A percentile compares a stretch with the other conserved stretches of the same genome.
phyloP scores from a whole-genome alignment of 2,888 invertebrate genomes.

The Meandrusa payeni region DNA sequence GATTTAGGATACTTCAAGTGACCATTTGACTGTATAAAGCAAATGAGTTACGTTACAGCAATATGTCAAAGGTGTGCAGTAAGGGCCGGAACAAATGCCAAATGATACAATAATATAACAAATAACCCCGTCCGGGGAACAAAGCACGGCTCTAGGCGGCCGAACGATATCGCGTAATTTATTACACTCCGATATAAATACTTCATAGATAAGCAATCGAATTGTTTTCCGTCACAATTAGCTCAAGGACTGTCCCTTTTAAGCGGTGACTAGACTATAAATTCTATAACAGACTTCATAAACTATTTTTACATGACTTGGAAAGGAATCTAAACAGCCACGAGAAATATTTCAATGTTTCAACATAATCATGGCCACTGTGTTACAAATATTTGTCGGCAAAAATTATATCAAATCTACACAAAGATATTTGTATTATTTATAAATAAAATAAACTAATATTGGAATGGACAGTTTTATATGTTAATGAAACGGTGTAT shows the following conservation, averaged over 20 bases:
- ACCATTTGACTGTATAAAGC: constrained; percentile 27
- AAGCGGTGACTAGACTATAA: constrained; percentile 22
- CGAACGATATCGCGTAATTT: constrained; percentile 42
- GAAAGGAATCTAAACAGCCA: constrained; percentile 21
- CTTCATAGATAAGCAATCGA: constrained; percentile 46
- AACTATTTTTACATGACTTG: constrained; percentile 23
- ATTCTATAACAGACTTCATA: constrained; percentile 19
- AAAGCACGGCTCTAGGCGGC: constrained; percentile 32
- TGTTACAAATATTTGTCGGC: constrained; percentile 36
- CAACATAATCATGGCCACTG: constrained; percentile 18
- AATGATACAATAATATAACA: constrained; percentile 42
- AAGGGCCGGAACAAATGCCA: constrained; percentile 58
- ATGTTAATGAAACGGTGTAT: too few relatives aligned
- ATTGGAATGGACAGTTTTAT: constrained; percentile 13
- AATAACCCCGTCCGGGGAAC: constrained; percentile 35
- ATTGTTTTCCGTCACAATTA: constrained; percentile 41
- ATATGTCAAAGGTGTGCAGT: constrained; percentile 49
- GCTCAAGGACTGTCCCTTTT: constrained; percentile 49
- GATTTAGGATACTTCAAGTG: too few relatives aligned
- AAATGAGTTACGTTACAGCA: constrained; percentile 42
- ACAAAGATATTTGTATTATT: not conserved
- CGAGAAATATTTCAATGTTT: constrained; percentile 17
- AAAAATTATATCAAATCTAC: constrained; percentile 30
- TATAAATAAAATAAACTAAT: not conserved
- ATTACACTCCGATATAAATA: constrained; percentile 43